phyloP scores from a whole-genome alignment of 1,140 invertebrate genomes.

The Odontomachus brunneus region DNA sequence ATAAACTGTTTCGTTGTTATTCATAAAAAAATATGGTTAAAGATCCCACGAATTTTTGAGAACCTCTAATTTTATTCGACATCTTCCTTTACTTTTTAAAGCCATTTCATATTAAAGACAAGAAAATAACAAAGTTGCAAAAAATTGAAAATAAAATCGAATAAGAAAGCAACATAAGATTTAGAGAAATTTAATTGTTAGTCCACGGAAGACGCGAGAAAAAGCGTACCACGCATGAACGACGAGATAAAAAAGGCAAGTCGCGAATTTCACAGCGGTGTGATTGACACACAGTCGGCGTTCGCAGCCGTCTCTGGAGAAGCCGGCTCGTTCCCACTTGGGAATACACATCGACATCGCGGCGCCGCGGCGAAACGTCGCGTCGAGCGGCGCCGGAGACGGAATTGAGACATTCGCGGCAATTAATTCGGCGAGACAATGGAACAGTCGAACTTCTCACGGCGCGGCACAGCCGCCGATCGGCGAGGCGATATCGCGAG shows the following conservation, averaged over 20 bases:
- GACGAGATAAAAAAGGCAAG: no score
- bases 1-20: no score
- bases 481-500: conserved; percentile 20
- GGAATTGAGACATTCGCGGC: conserved; percentile 49
- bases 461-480: conserved; percentile 4
- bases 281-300: neutral
- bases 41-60: no score
- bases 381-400: conserved; percentile 41
- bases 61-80: no score
- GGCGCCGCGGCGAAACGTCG: conserved; percentile 21
- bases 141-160: neutral
- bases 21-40: no score
- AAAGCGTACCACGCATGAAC: neutral
- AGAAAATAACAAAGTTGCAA: neutral
- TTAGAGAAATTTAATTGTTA: neutral
- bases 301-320: neutral
- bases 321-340: no score
- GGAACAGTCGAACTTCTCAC: conserved; percentile 38
- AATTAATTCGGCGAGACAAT: conserved; percentile 59
- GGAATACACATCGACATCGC: neutral
- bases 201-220: neutral
- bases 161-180: neutral
- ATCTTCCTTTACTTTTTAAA: no score
- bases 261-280: neutral
- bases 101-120: no score